Base-by-base conservation (phyloP, 2,113 vertebrate genomes). In the Addax nasomaculatus region DNA sequence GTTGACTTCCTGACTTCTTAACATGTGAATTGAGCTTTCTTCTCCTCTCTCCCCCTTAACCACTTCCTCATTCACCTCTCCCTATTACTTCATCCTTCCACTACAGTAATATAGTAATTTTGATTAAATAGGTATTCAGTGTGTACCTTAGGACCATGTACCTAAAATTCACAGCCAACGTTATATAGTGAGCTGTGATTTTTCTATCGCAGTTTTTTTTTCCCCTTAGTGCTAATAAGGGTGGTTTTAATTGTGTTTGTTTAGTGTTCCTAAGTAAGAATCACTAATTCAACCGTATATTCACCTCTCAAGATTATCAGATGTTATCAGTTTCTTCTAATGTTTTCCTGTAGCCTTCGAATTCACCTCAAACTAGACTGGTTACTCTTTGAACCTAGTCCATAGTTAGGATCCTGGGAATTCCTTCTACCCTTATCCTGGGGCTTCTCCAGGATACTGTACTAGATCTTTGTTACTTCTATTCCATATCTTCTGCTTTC, bases 1-100 rank as follows among this genome's bases (percentile, higher is more conserved):
- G 57, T 97, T 97, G 79, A 93, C 92, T 95, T 95, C 62, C 80
- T 13, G 2, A 76, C 80, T 95, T 95, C 57, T 83, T 76, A 90
- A 49, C 27, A 39, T 90, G 93, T 92, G 80, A 95, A 87, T 95
- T 92, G 60, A 95, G 13, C 30, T 96, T 89, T 80, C 51, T 85
- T 93, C 89, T 79, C 33, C 45, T 27, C 12, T 25, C 92, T 87
- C 7, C n/a, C 16, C 33, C 27, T 91, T 58, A 73, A 27, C 55
- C 51, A 93, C 84, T 96, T 97, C 87, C 73, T 25, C n/a, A 73
- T 88, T 98, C 43, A 25, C 21, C 14, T 92, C 21, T 70, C 33
- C 36, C 25, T 97, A 1, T 88, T 96, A 85, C 92, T 97, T 96
- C 53, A 89, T 96, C 43, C 19, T 97, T 27, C 85, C 15, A 45